These are phyloP conservation scores for Callopanchax toddi DNA, from an alignment of 2,113 vertebrate species.

Conservation along the genomic window DNA sequence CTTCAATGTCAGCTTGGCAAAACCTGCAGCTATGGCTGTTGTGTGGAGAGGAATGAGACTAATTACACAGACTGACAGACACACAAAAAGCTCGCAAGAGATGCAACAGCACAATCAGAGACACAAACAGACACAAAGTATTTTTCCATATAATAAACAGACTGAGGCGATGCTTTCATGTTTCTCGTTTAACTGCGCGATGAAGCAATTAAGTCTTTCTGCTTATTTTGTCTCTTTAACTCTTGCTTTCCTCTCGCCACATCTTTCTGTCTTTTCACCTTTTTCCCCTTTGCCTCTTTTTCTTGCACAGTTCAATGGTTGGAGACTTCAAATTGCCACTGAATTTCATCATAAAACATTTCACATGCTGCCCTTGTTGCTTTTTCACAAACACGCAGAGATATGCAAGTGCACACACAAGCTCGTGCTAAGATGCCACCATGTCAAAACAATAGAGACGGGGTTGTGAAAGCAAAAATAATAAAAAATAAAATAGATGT, in stretches of 20 bases:
- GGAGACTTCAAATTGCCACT: slow-evolving; percentile 76
- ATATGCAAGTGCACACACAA: slow-evolving; percentile 36
- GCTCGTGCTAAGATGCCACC: slow-evolving; percentile 36
- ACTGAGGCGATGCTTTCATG: slow-evolving; percentile 79
- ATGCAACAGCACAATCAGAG: slow-evolving; percentile 60
- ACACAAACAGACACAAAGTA: slow-evolving; percentile 42
- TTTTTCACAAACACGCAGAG: slow-evolving; percentile 66
- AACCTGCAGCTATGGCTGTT: slow-evolving; percentile 70
- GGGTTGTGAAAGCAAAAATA: not conserved
- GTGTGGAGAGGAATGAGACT: slow-evolving; percentile 61
- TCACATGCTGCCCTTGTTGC: slow-evolving; percentile 71
- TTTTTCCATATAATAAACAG: slow-evolving; percentile 62
- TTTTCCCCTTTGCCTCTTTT: slow-evolving; percentile 26
- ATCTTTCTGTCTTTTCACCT: slow-evolving; percentile 10
- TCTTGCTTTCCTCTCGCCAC: not conserved
- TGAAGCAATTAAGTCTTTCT: slow-evolving; percentile 68
- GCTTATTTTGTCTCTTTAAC: slow-evolving; percentile 26
- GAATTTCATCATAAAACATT: slow-evolving; percentile 80
- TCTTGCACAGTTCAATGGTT: slow-evolving; percentile 47
- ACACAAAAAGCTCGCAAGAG: slow-evolving; percentile 40
- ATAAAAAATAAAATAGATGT: not conserved
- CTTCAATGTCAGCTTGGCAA: slow-evolving; percentile 64
- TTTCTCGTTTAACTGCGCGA: slow-evolving; percentile 63
- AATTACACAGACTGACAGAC: slow-evolving; percentile 69
- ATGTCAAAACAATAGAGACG: slow-evolving; percentile 16